Base-by-base conservation (phyloP, 2,888 invertebrate genomes). In the Hartigia nigra region DNA sequence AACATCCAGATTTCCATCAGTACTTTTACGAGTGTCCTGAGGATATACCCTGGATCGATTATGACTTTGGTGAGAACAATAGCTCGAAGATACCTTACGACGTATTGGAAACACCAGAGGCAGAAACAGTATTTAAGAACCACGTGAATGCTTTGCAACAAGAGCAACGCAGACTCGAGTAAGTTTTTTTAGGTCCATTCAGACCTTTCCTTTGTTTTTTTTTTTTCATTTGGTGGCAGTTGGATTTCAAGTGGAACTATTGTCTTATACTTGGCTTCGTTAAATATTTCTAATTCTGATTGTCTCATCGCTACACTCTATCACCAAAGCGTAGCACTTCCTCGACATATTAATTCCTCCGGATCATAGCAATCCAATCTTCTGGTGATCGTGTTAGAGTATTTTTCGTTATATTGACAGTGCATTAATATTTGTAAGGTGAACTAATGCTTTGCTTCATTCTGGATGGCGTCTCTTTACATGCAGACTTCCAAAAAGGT, bases 101-200 rank as follows among this genome's bases (percentile, higher is more conserved):
- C 91, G 96, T 98, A 80, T 93, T 99, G 80, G 97, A 97, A 88
- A 96, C 97, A 0, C 95, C 96, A 77, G 98, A 98, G 91, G 98
- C 98, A 0, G 98, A 98, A 89, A 96, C 96, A 5, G 97, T 97
- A 31, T 99, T 97, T 92, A 96, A 97, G 89, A 97, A 97, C 87
- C 98, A 97, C 91, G 94, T 98, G 78, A 98, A 97, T 90, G 96
- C 97, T 79, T 94, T 99, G 80, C 97, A 98, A 89, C 97, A 97
- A 89, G 98, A 98, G 91, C 97, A 98, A 88, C 96, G 97, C 89
- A 95, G 97, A 91, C 94, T 96, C 89, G 98, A 98, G 97, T 98
- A 92, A 95, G 96, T 94, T 78, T 55, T 55, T 14, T 55, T 55
- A 23, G 2, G 9, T 55, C 9, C 14, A 55, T 23, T 3, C 9